These are phyloP conservation scores for Anoplolepis gracilipes DNA, from an alignment of 1,140 invertebrate genomes.

Conservation along the genomic window DNA sequence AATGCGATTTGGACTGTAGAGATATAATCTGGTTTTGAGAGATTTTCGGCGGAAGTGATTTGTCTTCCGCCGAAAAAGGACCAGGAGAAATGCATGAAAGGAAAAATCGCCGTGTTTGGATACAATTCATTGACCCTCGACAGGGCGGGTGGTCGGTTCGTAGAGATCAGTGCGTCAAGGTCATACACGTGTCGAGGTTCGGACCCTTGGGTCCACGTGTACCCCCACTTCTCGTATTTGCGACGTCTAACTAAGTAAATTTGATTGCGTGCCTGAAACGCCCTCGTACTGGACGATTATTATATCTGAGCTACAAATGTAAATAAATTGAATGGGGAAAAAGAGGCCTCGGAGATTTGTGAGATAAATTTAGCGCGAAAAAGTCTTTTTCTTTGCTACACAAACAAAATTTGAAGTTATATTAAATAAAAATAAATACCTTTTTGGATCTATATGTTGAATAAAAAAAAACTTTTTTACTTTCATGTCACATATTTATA, in stretches of 20 bases:
- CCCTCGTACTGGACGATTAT: background rate
- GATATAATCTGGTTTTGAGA: background rate
- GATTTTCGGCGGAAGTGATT: background rate
- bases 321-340: background rate
- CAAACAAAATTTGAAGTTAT: background rate
- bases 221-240: conserved; percentile 18
- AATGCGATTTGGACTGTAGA: background rate
- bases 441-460: background rate
- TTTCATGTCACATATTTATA: too few species aligned
- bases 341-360: background rate
- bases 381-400: too few species aligned
- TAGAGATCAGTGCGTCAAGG: conserved; percentile 60
- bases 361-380: background rate
- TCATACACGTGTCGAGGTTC: conserved; percentile 64
- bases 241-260: background rate
- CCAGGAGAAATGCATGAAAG: background rate
- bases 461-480: too few species aligned
- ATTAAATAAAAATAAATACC: background rate
- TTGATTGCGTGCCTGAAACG: background rate
- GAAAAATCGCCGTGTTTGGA: background rate
- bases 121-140: background rate
- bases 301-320: background rate
- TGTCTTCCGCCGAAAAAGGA: background rate
- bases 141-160: background rate
- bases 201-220: conserved; percentile 4